These are phyloP conservation scores for Echiichthys vipera DNA, from an alignment of 2,797 vertebrate genomes.

Conservation along the genomic window DNA sequence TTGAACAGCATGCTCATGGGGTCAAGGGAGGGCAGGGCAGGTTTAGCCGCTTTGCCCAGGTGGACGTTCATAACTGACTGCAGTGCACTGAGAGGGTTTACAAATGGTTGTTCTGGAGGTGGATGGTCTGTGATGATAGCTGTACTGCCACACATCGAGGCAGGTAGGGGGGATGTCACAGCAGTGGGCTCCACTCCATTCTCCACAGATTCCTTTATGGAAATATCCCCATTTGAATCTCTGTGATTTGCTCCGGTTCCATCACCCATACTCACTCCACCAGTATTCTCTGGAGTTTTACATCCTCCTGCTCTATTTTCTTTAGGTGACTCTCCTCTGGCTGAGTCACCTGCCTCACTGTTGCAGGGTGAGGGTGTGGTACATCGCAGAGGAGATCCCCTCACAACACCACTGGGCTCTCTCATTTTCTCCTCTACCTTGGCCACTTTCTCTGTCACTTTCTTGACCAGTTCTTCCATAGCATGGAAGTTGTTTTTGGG, in stretches of 20 bases:
- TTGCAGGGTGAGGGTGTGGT: constrained; percentile 93
- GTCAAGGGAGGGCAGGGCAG: constrained; percentile 94
- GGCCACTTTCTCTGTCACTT: constrained; percentile 96
- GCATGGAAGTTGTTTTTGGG: constrained; percentile 98
- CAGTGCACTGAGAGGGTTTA: constrained; percentile 97
- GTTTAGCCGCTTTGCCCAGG: constrained; percentile 97
- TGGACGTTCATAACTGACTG: constrained; percentile 99
- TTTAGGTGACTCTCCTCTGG: constrained; percentile 87
- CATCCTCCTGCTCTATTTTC: constrained; percentile 81
- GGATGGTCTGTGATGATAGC: constrained; percentile 98
- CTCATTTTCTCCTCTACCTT: constrained; percentile 98
- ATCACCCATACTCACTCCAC: constrained; percentile 34
- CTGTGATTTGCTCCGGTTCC: constrained; percentile 82
- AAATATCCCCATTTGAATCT: constrained; percentile 88
- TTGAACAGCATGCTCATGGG: constrained; percentile 99
- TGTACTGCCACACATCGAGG: constrained; percentile 91
- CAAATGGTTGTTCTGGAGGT: constrained; percentile 96
- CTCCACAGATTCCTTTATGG: constrained; percentile 87
- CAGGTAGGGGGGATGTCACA: constrained; percentile 81
- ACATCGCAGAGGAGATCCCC: constrained; percentile 88
- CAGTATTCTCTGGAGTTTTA: constrained; percentile 89
- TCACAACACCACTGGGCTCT: constrained; percentile 84
- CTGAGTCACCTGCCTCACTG: constrained; percentile 91
- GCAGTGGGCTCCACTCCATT: constrained; percentile 88
- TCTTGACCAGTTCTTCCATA: constrained; percentile 98